Evolutionary conservation across 2,113 vertebrate species (phyloP).

Genomic region (Rhizomys pruinosus): DNA sequence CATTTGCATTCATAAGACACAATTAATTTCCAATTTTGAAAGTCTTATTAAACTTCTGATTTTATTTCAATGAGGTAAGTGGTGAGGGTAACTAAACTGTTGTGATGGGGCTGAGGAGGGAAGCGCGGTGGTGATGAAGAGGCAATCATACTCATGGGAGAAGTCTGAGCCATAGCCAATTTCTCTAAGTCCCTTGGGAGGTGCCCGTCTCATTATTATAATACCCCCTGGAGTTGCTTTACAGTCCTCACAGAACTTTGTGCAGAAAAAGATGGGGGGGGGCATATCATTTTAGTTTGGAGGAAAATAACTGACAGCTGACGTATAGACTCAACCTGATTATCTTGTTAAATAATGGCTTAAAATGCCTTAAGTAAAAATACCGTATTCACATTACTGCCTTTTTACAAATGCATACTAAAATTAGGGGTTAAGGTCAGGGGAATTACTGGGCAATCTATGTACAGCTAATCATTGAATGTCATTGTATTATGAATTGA

Average conservation of each 20-base stretch:
- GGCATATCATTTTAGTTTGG: conserved; percentile 4
- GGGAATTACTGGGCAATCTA: background rate
- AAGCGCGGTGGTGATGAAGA: conserved; percentile 22
- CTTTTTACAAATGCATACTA: background rate
- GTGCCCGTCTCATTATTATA: background rate
- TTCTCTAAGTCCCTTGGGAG: background rate
- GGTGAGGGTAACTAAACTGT: conserved; percentile 10
- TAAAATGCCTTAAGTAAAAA: conserved; percentile 32
- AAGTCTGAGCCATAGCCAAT: background rate
- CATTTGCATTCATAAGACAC: conserved; percentile 61
- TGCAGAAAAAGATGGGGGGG: background rate
- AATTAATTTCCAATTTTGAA: conserved; percentile 74
- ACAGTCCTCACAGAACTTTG: conserved; percentile 9
- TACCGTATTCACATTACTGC: background rate
- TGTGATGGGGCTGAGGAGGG: background rate
- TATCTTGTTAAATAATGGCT: conserved; percentile 9
- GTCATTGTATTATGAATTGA: background rate
- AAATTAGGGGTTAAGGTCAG: background rate
- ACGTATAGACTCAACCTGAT: background rate
- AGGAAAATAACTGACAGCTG: conserved; percentile 13
- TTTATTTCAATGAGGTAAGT: conserved; percentile 69
- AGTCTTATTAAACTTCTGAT: conserved; percentile 59
- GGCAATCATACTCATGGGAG: background rate
- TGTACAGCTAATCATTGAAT: background rate
- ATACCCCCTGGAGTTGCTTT: background rate